phyloP scores from a whole-genome alignment of 1,140 invertebrate genomes.

The Agraylea sexmaculata region DNA sequence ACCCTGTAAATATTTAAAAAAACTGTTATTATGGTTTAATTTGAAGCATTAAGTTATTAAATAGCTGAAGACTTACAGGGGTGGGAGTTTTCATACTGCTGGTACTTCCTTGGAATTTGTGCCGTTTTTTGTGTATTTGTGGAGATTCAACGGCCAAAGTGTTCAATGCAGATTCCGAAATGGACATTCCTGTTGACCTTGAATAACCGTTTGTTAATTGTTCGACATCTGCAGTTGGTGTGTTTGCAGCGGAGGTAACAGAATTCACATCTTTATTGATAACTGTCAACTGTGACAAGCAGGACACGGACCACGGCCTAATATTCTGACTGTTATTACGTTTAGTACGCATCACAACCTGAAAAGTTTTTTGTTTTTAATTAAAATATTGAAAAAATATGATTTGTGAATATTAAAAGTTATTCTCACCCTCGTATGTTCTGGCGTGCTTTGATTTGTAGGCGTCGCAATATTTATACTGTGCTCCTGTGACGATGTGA shows the following conservation, averaged over 20 bases:
- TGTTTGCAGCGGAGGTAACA: slow-evolving; percentile 20
- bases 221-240: slow-evolving; percentile 13
- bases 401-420: slow-evolving; percentile 1
- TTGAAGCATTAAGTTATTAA: not conserved
- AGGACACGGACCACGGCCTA: slow-evolving; percentile 75
- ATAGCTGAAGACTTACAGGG: slow-evolving; percentile 25
- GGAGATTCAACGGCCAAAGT: slow-evolving; percentile 43
- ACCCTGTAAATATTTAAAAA: slow-evolving; percentile 26
- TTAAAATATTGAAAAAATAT: slow-evolving; percentile 1
- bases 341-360: slow-evolving; percentile 41
- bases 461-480: slow-evolving; percentile 20
- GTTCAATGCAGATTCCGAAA: slow-evolving; percentile 77
- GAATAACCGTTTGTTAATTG: slow-evolving; percentile 9
- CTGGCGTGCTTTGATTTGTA: slow-evolving; percentile 19
- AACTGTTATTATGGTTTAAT: not conserved
- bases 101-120: slow-evolving; percentile 35
- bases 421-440: slow-evolving; percentile 17
- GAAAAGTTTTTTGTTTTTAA: slow-evolving; percentile 16
- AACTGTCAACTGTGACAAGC: slow-evolving; percentile 55
- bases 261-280: slow-evolving; percentile 25
- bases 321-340: slow-evolving; percentile 38
- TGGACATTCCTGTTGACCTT: slow-evolving; percentile 43
- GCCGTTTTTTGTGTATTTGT: slow-evolving; percentile 25
- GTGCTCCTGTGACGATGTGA: slow-evolving; percentile 20
- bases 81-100: slow-evolving; percentile 28